Evolutionary conservation across 2,113 vertebrate genomes (phyloP), one percentile per base, ranked within the genome.

Genomic region (Scatophagus argus): DNA sequence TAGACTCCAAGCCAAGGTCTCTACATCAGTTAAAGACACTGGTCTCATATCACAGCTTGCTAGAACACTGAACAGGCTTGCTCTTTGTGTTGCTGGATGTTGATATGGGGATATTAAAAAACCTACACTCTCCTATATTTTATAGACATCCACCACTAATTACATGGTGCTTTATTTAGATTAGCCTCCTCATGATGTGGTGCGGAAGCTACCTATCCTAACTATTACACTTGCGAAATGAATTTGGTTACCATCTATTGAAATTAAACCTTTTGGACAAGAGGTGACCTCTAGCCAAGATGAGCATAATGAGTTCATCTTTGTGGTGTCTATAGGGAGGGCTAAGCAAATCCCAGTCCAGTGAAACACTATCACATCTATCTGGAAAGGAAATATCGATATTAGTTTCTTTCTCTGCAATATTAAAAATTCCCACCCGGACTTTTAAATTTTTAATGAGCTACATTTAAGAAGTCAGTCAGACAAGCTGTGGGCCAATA

Each of bases 361-460:
- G 23, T 62, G 17, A n/a, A 78, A 44, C 55, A 43, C 3, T 43
- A 38, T 76, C n/a, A 46, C 41, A 29, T 63, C 56, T 38, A 39
- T 73, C 52, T 74, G 17, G 4, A 29, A 52, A 60, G 44, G 17
- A 78, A 72, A 74, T 60, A 47, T 80, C n/a, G 29, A 74, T 60
- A 67, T 72, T 62, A 63, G 36, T 61, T 79, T 84, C 38, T 51
- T 34, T 8, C 38, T 19, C 65, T 64, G 41, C 39, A 76, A 65
- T 83, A 86, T 79, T 83, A 77, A 76, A 79, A 77, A 83, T 43
- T n/a, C 29, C 39, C 31, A 61, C 16, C 61, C 44, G 52, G 47
- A 36, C 25, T 83, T 71, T 74, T 87, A 51, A 27, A 88, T 85
- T 74, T 83, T 90, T 84, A 87, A 88, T 88, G 8, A 81, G 63